phyloP scores from a whole-genome alignment of 2,113 vertebrate genomes.

The Morone saxatilis region DNA sequence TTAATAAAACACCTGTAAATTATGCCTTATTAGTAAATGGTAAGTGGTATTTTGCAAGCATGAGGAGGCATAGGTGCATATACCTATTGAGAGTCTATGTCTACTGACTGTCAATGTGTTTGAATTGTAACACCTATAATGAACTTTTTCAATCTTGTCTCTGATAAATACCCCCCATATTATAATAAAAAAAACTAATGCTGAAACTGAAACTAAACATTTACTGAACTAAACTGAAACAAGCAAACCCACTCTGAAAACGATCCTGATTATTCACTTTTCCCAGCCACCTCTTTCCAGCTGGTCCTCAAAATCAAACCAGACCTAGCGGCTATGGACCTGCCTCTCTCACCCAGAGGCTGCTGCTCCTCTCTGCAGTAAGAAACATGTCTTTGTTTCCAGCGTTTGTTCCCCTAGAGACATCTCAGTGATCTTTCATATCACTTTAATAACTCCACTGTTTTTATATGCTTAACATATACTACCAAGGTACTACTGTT shows the following conservation, averaged over 20 bases:
- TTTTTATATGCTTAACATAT: slow-evolving; percentile 21
- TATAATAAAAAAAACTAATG: too few relatives aligned
- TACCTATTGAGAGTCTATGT: too few relatives aligned
- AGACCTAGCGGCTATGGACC: background rate
- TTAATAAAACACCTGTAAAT: background rate
- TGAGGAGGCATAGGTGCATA: too few relatives aligned
- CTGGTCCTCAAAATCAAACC: slow-evolving; percentile 19
- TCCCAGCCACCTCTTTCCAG: background rate
- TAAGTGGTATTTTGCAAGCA: too few relatives aligned
- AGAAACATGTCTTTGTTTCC: background rate
- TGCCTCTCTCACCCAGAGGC: background rate
- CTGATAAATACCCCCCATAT: too few relatives aligned
- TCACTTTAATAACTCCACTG: slow-evolving; percentile 32
- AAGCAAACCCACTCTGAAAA: background rate
- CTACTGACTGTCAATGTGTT: too few relatives aligned
- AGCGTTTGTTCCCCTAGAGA: background rate
- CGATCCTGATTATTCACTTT: background rate
- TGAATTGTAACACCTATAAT: too few relatives aligned
- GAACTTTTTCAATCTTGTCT: too few relatives aligned
- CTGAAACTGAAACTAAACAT: too few relatives aligned
- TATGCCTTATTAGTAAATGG: too few relatives aligned
- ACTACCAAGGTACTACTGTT: background rate
- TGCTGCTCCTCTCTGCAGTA: background rate
- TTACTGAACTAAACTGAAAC: too few relatives aligned
- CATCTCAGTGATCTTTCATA: slow-evolving; percentile 23